Evolutionary conservation across 1,140 invertebrate genomes (phyloP).

Genomic region (Drosophila willistoni): DNA sequence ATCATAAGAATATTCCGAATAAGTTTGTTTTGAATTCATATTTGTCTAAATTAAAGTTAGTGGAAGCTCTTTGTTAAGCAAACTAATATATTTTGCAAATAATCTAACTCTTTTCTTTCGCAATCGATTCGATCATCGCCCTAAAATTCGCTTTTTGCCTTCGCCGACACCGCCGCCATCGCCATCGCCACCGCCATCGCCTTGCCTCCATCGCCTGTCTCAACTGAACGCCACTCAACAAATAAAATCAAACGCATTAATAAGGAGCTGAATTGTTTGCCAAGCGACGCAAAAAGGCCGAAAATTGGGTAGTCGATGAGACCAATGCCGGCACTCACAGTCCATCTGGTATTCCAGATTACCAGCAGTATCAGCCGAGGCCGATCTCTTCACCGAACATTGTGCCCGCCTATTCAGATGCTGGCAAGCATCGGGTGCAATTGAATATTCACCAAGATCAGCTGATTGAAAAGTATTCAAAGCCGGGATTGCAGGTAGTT

Average conservation of each 20-base stretch:
- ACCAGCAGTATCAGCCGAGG: constrained; percentile 75
- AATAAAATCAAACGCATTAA: constrained; percentile 21
- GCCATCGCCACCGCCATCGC: background rate
- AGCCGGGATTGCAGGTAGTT: constrained; percentile 86
- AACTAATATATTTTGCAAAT: background rate
- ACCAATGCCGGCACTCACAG: constrained; percentile 84
- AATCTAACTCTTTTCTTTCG: constrained; percentile 18
- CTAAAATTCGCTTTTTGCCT: constrained; percentile 32
- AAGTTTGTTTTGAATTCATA: background rate
- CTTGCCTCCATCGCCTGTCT: constrained; percentile 20
- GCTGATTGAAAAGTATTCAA: constrained; percentile 85
- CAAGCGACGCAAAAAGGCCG: constrained; percentile 92
- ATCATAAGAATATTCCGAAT: no score
- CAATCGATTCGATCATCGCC: constrained; percentile 8
- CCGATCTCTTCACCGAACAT: constrained; percentile 73
- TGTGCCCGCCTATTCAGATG: constrained; percentile 81
- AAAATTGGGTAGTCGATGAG: constrained; percentile 94
- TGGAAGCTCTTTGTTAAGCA: constrained; percentile 2
- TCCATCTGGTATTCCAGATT: constrained; percentile 78
- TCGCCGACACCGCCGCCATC: constrained; percentile 12
- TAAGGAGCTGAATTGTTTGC: constrained; percentile 93
- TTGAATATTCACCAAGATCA: constrained; percentile 76
- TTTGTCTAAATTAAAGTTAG: background rate
- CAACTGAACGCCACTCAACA: constrained; percentile 27
- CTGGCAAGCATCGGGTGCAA: constrained; percentile 76